A percentile compares a stretch with the other conserved stretches of the same genome.
phyloP scores from a whole-genome alignment of 2,113 vertebrate genomes.

The Emydocephalus ijimae region DNA sequence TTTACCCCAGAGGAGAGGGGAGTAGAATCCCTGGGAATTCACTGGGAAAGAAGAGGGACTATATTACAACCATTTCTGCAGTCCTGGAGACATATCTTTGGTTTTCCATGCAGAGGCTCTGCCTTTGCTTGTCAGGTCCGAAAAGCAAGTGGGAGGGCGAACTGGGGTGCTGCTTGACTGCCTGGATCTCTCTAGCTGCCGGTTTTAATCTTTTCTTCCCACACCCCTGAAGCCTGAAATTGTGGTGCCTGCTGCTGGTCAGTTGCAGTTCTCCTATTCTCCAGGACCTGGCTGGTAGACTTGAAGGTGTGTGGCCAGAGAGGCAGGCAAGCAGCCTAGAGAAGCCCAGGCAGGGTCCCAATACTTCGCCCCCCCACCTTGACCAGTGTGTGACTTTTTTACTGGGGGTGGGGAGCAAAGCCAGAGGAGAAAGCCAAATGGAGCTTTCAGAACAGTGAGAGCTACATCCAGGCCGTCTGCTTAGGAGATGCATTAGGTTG shows the following conservation, averaged over 20 bases:
- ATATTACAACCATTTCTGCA: not conserved
- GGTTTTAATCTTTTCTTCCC: not conserved
- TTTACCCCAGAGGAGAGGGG: not conserved
- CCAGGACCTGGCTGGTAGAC: not conserved
- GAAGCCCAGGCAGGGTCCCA: not conserved
- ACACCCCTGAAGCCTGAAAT: not conserved
- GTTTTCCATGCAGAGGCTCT: not conserved
- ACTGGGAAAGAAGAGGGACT: not conserved
- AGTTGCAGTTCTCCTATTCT: not conserved
- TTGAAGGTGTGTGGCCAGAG: too few species aligned
- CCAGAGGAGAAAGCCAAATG: not conserved
- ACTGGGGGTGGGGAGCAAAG: not conserved
- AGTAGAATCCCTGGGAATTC: not conserved
- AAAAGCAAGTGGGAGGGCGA: not conserved
- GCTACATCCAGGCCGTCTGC: not conserved
- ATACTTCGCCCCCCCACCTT: not conserved
- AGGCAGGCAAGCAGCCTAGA: not conserved
- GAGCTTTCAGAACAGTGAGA: not conserved
- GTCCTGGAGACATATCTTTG: not conserved
- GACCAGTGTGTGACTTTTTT: not conserved
- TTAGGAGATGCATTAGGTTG: not conserved
- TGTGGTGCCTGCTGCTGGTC: not conserved
- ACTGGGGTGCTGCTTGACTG: not conserved
- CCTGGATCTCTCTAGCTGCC: not conserved
- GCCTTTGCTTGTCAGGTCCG: not conserved